Evolutionary conservation across 2,797 vertebrate species (phyloP), one percentile per base, ranked within the genome.

Genomic region (Sebastes paucispinis): DNA sequence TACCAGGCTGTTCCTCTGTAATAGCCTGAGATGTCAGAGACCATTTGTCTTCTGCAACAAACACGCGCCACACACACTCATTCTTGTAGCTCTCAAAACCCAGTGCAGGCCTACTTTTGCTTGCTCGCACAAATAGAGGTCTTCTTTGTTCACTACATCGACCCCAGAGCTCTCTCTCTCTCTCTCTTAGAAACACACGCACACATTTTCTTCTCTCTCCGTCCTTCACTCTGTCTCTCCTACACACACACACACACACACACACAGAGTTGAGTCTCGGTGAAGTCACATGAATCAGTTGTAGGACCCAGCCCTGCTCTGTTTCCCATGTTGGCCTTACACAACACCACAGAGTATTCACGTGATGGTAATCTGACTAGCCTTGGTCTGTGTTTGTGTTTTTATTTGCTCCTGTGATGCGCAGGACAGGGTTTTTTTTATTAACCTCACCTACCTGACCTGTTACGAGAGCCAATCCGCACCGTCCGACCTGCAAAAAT

Each of bases 1-100:
- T 89, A 93, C 91, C 90, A 94, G 93, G 91, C 89, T 91, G 90
- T 93, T 93, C 84, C 25, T 85, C 83, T 83, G 70, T 83, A 90
- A 89, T 83, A 87, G 91, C 84, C 88, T 67, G 79, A 77, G 71
- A 91, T 91, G 90, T 94, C 92, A 91, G 89, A 77, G 84, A 90
- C 91, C 91, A 90, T 95, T 92, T 91, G 88, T 94, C 91, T 93
- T 92, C 83, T 87, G 84, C 59, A 83, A 8, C 55, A 76, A 75
- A 73, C 83, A n/a, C 71, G 11, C 81, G 4, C 18, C n/a, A 27
- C 79, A 79, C 82, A 90, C 87, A 85, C 79, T 75, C 65, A 65
- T 69, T 90, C 85, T 87, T 88, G 76, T 77, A 90, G 89, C 87
- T 88, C 88, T 89, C 87, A 81, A 90, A 91, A 92, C 88, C 90